Evolutionary conservation across 2,113 vertebrate species (phyloP).

Genomic region (Calonectris borealis): DNA sequence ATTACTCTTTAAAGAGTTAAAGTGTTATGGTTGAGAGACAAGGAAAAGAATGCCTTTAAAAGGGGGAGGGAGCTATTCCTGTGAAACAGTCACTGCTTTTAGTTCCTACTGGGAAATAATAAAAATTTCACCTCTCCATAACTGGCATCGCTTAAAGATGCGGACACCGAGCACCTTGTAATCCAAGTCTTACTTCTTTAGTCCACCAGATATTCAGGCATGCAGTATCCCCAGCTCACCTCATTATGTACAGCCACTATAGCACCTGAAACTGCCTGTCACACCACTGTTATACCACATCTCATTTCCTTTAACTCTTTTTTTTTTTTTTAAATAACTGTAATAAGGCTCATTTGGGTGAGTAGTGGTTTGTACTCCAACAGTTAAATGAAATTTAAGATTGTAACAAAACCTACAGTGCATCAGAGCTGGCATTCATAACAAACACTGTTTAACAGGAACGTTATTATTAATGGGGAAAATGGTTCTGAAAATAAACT

Average conservation of each 20-base stretch:
- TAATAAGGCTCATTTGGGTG: background rate
- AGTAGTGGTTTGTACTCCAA: background rate
- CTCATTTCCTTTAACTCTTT: background rate
- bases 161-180: background rate
- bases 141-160: background rate
- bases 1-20: background rate
- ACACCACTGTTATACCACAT: background rate
- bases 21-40: background rate
- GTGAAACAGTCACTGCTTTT: background rate
- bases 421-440: background rate
- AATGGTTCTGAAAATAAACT: constrained; percentile 39
- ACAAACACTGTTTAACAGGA: constrained; percentile 12
- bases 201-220: background rate
- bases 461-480: constrained; percentile 29
- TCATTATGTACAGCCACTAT: background rate
- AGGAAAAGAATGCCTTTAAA: background rate
- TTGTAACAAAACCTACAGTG: background rate
- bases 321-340: background rate
- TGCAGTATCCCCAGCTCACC: background rate
- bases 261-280: background rate
- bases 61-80: background rate
- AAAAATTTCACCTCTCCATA: background rate
- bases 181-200: background rate
- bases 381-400: background rate
- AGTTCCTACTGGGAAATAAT: background rate